Percentiles rank a stretch among this genome's conserved stretches.
Evolutionary conservation across 2,113 vertebrate species (phyloP).

Genomic region (Strigops habroptila): DNA sequence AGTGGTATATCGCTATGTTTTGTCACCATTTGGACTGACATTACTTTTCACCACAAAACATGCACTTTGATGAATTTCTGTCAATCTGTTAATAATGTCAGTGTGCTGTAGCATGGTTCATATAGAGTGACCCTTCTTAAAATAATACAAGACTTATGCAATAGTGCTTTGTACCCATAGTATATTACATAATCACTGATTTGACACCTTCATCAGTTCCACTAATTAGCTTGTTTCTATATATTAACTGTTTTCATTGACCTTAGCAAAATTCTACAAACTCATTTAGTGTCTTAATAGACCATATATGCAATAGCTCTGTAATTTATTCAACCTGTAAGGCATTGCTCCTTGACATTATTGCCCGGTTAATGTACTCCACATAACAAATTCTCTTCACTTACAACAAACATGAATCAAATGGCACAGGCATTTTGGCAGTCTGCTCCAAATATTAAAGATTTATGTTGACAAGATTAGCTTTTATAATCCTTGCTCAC

Average conservation of each 20-base stretch:
- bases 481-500: conserved; percentile 5
- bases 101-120: not conserved
- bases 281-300: conserved; percentile 4
- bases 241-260: not conserved
- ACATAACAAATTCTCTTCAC: not conserved
- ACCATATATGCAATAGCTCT: not conserved
- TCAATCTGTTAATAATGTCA: not conserved
- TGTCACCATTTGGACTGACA: not conserved
- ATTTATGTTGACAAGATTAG: conserved; percentile 39
- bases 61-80: not conserved
- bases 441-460: conserved; percentile 8
- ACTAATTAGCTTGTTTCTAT: conserved; percentile 4
- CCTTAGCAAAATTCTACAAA: conserved; percentile 7
- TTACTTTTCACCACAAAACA: not conserved
- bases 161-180: not conserved
- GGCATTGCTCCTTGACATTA: conserved; percentile 7
- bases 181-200: not conserved
- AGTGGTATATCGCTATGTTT: not conserved
- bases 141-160: not conserved
- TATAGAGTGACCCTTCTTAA: not conserved
- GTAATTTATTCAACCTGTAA: conserved; percentile 38
- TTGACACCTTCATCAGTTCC: not conserved
- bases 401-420: conserved; percentile 24
- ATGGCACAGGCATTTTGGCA: not conserved
- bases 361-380: not conserved